Evolutionary conservation across 2,113 vertebrate species (phyloP).

Genomic region (Marmota flaviventris): DNA sequence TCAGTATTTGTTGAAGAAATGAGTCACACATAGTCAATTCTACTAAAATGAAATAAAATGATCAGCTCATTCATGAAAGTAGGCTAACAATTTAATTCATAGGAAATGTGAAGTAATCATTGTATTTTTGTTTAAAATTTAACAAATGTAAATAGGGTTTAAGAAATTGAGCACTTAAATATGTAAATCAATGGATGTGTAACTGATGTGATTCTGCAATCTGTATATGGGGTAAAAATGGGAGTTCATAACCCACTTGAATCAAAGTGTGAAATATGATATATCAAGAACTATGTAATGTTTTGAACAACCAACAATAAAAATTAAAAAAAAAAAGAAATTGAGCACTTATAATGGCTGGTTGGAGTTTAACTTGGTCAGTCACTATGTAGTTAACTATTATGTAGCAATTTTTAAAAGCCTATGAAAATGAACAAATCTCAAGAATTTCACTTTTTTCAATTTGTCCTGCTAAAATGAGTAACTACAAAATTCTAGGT

Average conservation of each 20-base stretch:
- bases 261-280: no score
- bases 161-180: not conserved
- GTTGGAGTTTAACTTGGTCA: constrained; percentile 48
- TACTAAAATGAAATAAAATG: constrained; percentile 42
- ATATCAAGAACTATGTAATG: no score
- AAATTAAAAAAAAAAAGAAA: not conserved
- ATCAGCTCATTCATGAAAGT: not conserved
- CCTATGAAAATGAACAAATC: constrained; percentile 8
- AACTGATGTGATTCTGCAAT: no score
- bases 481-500: constrained; percentile 27
- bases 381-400: not conserved
- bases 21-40: not conserved
- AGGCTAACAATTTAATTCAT: constrained; percentile 34
- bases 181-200: no score
- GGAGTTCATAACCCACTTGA: no score
- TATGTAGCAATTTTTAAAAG: constrained; percentile 11
- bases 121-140: constrained; percentile 58
- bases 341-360: not conserved
- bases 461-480: constrained; percentile 45
- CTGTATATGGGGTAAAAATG: no score
- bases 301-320: no score
- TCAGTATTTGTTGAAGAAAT: constrained; percentile 55
- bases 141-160: not conserved
- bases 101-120: constrained; percentile 42
- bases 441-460: constrained; percentile 28